phyloP scores from a whole-genome alignment of 2,797 vertebrate genomes.

The Huso huso region DNA sequence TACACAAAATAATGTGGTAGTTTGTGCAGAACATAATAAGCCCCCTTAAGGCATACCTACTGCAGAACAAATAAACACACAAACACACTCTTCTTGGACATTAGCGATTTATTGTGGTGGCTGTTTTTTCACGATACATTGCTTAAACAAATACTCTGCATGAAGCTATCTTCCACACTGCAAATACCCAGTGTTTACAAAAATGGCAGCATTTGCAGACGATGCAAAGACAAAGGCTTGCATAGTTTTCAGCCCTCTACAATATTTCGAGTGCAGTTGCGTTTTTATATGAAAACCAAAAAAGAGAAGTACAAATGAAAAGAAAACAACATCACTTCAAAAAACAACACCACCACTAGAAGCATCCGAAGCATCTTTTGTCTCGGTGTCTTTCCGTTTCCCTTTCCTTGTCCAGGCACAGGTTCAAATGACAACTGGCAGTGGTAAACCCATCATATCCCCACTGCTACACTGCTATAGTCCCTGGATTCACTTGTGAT shows the following conservation, averaged over 20 bases:
- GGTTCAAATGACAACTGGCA: no score
- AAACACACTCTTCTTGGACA: slow-evolving; percentile 39
- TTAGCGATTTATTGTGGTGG: slow-evolving; percentile 91
- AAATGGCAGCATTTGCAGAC: slow-evolving; percentile 53
- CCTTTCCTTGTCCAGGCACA: no score
- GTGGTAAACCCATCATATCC: no score
- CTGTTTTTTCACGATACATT: slow-evolving; percentile 79
- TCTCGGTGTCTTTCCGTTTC: no score
- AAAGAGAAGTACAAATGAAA: slow-evolving; percentile 28
- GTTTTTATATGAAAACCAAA: slow-evolving; percentile 50
- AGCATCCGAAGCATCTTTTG: no score
- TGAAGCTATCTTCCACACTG: slow-evolving; percentile 60
- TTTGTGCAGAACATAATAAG: no score
- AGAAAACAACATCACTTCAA: slow-evolving; percentile 6
- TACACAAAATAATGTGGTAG: no score
- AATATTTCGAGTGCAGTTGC: slow-evolving; percentile 36
- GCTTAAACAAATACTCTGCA: slow-evolving; percentile 67
- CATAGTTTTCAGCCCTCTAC: slow-evolving; percentile 56
- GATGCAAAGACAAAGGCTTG: slow-evolving; percentile 49
- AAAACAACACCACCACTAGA: no score
- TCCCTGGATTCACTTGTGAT: no score
- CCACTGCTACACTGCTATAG: no score
- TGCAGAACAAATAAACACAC: no score
- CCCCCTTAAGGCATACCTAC: no score
- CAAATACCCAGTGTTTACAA: slow-evolving; percentile 63